Conservation (phyloP, 2,113 vertebrate species). For the Apodemus sylvaticus region DNA sequence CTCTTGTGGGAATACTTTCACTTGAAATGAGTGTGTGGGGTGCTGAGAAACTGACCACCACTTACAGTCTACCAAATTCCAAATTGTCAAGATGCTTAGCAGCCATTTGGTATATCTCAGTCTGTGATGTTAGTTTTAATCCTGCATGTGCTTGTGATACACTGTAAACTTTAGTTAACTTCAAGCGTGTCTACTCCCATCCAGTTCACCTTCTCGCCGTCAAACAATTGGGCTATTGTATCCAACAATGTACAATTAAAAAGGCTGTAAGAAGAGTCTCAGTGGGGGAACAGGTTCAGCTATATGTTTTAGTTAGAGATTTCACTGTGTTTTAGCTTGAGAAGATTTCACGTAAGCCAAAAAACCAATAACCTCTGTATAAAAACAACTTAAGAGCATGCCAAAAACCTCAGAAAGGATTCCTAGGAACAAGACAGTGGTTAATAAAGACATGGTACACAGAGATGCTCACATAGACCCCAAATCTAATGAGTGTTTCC, state of each 20-base stretch:
- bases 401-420: conserved; percentile 19
- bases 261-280: background rate
- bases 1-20: background rate
- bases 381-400: conserved; percentile 34
- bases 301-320: conserved; percentile 9
- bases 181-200: background rate
- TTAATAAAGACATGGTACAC: conserved; percentile 38
- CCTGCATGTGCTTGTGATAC: conserved; percentile 53
- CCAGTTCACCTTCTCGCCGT: background rate
- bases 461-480: background rate
- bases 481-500: conserved; percentile 72
- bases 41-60: background rate
- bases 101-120: conserved; percentile 33
- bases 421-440: conserved; percentile 32
- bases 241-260: conserved; percentile 7
- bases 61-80: background rate
- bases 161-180: background rate
- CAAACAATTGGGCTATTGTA: conserved; percentile 52
- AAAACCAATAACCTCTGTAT: conserved; percentile 38
- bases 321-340: conserved; percentile 14
- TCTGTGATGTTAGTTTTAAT: conserved; percentile 52
- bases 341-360: conserved; percentile 50
- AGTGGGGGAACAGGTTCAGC: background rate
- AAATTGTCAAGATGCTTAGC: conserved; percentile 51
- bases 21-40: background rate